Percentiles rank a stretch among this genome's conserved stretches.
Conservation (phyloP, 1,140 invertebrate genomes). For the Lineus longissimus region DNA sequence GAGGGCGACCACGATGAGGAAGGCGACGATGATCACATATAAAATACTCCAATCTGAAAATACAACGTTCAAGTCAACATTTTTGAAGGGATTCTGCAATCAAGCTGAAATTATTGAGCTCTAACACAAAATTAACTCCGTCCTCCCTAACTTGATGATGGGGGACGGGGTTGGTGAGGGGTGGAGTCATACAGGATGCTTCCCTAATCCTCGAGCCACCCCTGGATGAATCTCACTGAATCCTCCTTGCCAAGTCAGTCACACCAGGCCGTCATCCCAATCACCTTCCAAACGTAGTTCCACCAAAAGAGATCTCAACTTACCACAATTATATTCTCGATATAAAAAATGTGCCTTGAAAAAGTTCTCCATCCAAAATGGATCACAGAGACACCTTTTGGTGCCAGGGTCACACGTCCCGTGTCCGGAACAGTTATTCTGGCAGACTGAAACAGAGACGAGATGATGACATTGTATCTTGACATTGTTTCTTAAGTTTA, state of each 20-base stretch:
- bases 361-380: slow-evolving; percentile 90
- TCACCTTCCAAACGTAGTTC: too few relatives aligned
- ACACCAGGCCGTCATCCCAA: too few relatives aligned
- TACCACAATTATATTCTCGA: slow-evolving; percentile 73
- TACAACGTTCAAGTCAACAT: slow-evolving; percentile 3
- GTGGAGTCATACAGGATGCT: too few relatives aligned
- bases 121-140: too few relatives aligned
- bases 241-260: too few relatives aligned
- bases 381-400: slow-evolving; percentile 82
- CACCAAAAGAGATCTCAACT: slow-evolving; percentile 38
- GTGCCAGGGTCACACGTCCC: slow-evolving; percentile 81
- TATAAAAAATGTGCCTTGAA: slow-evolving; percentile 63
- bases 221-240: too few relatives aligned
- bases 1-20: slow-evolving; percentile 63
- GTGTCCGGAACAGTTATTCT: slow-evolving; percentile 90
- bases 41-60: slow-evolving; percentile 79
- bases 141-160: too few relatives aligned
- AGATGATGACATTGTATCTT: not conserved
- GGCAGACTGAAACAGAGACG: slow-evolving; percentile 63
- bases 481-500: not conserved
- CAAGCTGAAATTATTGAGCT: too few relatives aligned
- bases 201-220: too few relatives aligned
- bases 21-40: slow-evolving; percentile 74
- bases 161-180: too few relatives aligned
- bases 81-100: too few relatives aligned